Evolutionary conservation across 2,888 invertebrate species (phyloP).

Genomic region (Caenorhabditis afra): DNA sequence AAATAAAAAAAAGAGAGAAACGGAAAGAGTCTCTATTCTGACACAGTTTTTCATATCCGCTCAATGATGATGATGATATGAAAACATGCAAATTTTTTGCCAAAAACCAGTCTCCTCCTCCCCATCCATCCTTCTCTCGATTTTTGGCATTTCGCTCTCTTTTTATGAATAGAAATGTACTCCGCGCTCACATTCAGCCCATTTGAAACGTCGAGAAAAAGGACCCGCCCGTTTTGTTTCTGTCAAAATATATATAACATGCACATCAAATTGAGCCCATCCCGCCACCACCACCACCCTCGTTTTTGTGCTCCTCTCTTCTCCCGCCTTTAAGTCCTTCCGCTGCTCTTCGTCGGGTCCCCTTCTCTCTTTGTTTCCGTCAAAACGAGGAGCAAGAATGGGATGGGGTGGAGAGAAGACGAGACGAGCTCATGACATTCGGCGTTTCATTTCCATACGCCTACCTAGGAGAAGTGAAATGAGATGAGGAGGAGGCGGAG

Average conservation of each 20-base stretch:
- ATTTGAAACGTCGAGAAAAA: neutral
- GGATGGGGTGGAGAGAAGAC: neutral
- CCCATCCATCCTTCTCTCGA: conserved; percentile 3
- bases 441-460: conserved; percentile 4
- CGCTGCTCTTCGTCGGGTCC: neutral
- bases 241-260: conserved; percentile 31
- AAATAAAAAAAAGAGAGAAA: neutral
- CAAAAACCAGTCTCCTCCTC: conserved; percentile 12
- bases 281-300: conserved; percentile 7
- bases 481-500: neutral
- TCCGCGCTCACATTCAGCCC: neutral
- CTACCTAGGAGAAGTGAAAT: neutral
- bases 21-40: too few species aligned
- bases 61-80: conserved; percentile 8
- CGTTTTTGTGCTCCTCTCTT: conserved; percentile 20
- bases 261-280: conserved; percentile 50
- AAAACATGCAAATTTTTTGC: conserved; percentile 20
- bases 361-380: neutral
- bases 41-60: neutral
- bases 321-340: neutral
- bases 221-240: conserved; percentile 25
- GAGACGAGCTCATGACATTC: neutral
- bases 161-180: conserved; percentile 7
- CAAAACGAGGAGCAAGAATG: too few species aligned
- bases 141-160: conserved; percentile 9